Base-by-base conservation (phyloP, 2,113 vertebrate genomes). In the Macheiramphus alcinus region DNA sequence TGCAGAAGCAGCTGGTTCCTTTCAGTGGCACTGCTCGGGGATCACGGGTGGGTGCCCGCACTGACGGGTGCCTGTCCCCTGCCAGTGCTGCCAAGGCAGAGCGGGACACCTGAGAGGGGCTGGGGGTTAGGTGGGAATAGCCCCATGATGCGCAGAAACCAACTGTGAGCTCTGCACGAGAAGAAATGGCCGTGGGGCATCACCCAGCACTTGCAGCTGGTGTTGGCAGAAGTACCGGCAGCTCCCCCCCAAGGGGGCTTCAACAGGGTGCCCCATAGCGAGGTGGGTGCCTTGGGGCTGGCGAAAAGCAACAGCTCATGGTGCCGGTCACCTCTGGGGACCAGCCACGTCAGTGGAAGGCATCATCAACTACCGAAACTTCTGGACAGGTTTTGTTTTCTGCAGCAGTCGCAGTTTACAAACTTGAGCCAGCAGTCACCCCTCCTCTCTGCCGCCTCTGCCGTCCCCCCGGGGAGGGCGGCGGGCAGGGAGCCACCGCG, bases 401-500 rank as follows among this genome's bases (percentile, higher is more conserved):
- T 92, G 88, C 88, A 93, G 85, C 80, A 91, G 95, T 32, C 45
- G 8, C 91, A 74, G 91, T 94, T 96, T 91, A 93, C 87, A 94
- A 17, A 67, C 90, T 76, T 40, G 87, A 97, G 86, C 84, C 90
- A 86, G 88, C 25, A 59, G 87, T 97, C 87, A 90, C 92, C 97
- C 92, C 97, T 97, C 96, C 92, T 93, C 82, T 80, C 94, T 42
- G 92, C 97, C 7, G 81, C 87, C 79, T 92, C 83, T 86, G 91
- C 80, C 1, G 48, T 89, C 78, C 97, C 97, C 86, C 42, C 0
- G 47, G 97, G 96, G 97, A 98, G 68, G 47, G 43, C 2, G 1
- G 43, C 23, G 95, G 97, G 98, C 97, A 95, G 68, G 76, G 94
- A 96, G 98, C 97, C 97, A 97, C 96, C 16, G 25, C 0, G 36